Percentiles rank a stretch among this genome's conserved stretches.
phyloP scores from a whole-genome alignment of 2,113 vertebrate species.

The Macquaria ambigua region DNA sequence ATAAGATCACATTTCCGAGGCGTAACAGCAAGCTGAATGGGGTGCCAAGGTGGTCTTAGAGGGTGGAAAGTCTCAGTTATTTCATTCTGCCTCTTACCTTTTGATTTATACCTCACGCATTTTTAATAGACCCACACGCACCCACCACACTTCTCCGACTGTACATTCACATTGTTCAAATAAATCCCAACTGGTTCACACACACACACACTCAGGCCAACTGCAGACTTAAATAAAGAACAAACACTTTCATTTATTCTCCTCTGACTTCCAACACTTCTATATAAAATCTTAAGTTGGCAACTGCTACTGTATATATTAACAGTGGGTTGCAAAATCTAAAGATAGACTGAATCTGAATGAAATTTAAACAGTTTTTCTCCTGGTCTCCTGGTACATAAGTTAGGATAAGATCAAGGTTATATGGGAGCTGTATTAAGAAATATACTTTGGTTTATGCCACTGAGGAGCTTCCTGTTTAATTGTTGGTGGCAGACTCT shows the following conservation, averaged over 20 bases:
- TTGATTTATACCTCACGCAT: conserved; percentile 71
- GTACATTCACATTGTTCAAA: conserved; percentile 32
- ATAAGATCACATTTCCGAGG: conserved; percentile 62
- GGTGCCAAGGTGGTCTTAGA: conserved; percentile 36
- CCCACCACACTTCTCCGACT: conserved; percentile 6
- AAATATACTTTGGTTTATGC: background rate
- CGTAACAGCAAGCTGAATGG: conserved; percentile 25
- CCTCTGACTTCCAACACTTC: conserved; percentile 11
- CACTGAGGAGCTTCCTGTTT: background rate
- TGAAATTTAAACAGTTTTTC: conserved; percentile 19
- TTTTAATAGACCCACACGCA: conserved; percentile 39
- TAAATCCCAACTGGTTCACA: conserved; percentile 37
- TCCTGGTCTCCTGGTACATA: background rate
- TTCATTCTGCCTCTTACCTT: conserved; percentile 54
- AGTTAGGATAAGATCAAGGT: conserved; percentile 10
- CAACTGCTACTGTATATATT: conserved; percentile 36
- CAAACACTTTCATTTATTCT: conserved; percentile 33
- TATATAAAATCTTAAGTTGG: background rate
- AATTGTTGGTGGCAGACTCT: background rate
- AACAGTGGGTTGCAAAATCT: conserved; percentile 3
- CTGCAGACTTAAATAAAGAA: conserved; percentile 34
- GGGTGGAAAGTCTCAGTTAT: conserved; percentile 32
- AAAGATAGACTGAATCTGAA: conserved; percentile 35
- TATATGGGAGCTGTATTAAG: conserved; percentile 8
- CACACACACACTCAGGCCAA: background rate